phyloP scores from a whole-genome alignment of 2,797 vertebrate species.

The Falco berigora region DNA sequence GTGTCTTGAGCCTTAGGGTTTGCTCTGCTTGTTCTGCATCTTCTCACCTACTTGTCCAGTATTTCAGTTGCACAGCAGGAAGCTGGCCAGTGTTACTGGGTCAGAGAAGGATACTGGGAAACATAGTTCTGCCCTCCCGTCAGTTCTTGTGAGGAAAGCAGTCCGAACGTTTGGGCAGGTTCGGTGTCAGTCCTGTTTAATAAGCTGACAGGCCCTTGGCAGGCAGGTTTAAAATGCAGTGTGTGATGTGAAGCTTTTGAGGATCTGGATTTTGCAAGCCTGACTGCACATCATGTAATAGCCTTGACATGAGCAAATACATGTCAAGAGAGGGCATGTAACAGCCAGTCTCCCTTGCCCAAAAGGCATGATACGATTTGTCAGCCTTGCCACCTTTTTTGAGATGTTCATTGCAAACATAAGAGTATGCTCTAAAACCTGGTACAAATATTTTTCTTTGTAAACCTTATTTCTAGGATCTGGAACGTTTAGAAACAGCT shows the following conservation, averaged over 20 bases:
- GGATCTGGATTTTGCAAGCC: background rate
- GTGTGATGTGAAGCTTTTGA: background rate
- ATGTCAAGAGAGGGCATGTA: background rate
- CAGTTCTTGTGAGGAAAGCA: background rate
- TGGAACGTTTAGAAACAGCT: background rate
- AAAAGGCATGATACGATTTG: background rate
- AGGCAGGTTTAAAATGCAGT: background rate
- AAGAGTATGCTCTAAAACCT: background rate
- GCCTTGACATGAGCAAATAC: background rate
- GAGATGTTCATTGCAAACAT: background rate
- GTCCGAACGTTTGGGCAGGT: background rate
- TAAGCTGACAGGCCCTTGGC: background rate
- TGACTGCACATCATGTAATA: background rate
- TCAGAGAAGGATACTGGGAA: rapidly evolving
- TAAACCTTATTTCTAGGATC: background rate
- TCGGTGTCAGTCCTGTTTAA: background rate
- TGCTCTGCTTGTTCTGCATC: background rate
- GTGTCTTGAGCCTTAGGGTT: background rate
- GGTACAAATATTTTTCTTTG: background rate
- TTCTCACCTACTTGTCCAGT: background rate
- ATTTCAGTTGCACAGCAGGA: background rate
- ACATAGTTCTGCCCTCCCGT: rapidly evolving
- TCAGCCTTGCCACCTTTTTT: background rate
- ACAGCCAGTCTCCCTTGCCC: background rate
- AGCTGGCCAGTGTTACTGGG: rapidly evolving